A percentile compares a stretch with the other conserved stretches of the same genome.
Conservation (phyloP, 2,888 invertebrate species). For the Diloba caeruleocephala region DNA sequence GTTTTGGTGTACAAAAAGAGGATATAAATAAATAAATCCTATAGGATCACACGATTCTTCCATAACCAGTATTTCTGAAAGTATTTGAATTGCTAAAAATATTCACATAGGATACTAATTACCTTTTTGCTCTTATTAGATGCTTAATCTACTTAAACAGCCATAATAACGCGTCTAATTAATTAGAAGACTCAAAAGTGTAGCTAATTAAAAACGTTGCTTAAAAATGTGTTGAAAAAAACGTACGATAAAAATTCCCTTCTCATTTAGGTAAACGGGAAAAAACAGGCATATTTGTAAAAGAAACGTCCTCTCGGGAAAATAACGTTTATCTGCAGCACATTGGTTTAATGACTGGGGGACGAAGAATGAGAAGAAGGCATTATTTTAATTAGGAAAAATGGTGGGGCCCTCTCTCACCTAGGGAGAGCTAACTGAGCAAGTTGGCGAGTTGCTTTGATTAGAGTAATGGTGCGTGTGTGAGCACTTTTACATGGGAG, state of each 20-base stretch:
- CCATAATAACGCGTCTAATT: constrained; percentile 53
- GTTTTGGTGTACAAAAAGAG: too few species aligned
- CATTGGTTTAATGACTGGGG: constrained; percentile 86
- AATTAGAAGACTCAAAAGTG: constrained; percentile 66
- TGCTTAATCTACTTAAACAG: constrained; percentile 34
- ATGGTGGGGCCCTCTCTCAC: constrained; percentile 69
- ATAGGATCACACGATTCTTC: too few species aligned
- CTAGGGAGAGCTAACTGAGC: constrained; percentile 62
- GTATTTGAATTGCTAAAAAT: too few species aligned
- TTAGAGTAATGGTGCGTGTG: constrained; percentile 57
- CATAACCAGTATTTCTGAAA: too few species aligned
- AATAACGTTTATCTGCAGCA: constrained; percentile 85
- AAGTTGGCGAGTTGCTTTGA: constrained; percentile 68
- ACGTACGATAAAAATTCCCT: constrained; percentile 69
- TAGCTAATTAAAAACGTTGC: constrained; percentile 71
- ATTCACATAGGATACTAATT: constrained; percentile 29
- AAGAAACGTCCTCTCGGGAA: constrained; percentile 75
- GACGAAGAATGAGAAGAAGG: constrained; percentile 79
- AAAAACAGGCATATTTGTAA: constrained; percentile 81
- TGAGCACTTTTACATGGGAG: constrained; percentile 43
- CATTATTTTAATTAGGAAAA: constrained; percentile 89
- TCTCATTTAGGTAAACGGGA: constrained; percentile 75
- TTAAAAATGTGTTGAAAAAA: constrained; percentile 68
- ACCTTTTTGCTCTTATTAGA: constrained; percentile 20
- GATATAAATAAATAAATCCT: too few species aligned